Conservation (phyloP, 2,888 invertebrate genomes). For the Xestoiulus laeticollis region DNA sequence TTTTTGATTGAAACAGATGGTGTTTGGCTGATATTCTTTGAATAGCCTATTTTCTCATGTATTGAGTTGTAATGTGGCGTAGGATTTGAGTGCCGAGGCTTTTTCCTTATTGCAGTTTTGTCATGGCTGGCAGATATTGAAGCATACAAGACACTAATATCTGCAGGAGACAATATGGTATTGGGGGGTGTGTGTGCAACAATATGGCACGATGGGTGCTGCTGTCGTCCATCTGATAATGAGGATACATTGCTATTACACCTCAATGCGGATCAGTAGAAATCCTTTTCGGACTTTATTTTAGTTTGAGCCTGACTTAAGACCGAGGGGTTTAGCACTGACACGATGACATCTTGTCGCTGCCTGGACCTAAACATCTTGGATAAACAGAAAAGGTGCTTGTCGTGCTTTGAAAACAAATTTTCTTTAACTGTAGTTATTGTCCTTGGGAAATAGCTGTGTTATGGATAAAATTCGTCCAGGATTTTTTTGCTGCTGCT, state of each 20-base stretch:
- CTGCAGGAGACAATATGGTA: neutral
- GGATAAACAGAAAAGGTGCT: slow-evolving; percentile 14
- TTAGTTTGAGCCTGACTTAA: slow-evolving; percentile 42
- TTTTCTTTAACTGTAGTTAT: slow-evolving; percentile 28
- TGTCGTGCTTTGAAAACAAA: slow-evolving; percentile 19
- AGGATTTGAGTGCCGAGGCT: neutral
- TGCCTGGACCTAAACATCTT: neutral
- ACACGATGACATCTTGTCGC: slow-evolving; percentile 47
- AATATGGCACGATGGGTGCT: neutral
- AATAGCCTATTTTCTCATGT: slow-evolving; percentile 22
- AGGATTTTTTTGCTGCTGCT: neutral
- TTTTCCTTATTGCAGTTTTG: neutral
- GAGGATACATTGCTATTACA: slow-evolving; percentile 25
- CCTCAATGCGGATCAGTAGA: neutral
- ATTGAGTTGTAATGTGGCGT: slow-evolving; percentile 34
- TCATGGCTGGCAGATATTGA: neutral
- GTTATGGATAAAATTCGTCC: neutral
- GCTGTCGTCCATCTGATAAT: neutral
- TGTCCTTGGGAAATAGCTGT: slow-evolving; percentile 20
- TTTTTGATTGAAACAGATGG: slow-evolving; percentile 47
- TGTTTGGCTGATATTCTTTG: slow-evolving; percentile 45
- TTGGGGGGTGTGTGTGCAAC: neutral
- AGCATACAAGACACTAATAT: neutral
- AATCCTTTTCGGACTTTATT: slow-evolving; percentile 39
- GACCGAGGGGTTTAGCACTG: slow-evolving; percentile 8